phyloP scores from a whole-genome alignment of 2,888 invertebrate species.

The Caenorhabditis zanzibari region DNA sequence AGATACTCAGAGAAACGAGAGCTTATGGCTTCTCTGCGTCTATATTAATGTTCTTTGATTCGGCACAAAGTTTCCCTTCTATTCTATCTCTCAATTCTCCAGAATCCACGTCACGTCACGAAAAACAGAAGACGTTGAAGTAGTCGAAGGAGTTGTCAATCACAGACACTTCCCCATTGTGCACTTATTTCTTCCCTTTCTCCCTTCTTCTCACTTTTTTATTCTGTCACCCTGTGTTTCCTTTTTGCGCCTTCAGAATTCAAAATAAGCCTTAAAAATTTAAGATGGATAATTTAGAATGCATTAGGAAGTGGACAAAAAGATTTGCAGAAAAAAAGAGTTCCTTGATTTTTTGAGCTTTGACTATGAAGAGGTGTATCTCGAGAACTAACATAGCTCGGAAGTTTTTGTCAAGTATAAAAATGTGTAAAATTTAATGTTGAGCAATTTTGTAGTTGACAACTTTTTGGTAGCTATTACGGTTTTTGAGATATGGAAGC shows the following conservation, averaged over 20 bases:
- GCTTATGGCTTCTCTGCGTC: background rate
- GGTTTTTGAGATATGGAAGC: background rate
- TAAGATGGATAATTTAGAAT: slow-evolving; percentile 8
- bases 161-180: slow-evolving; percentile 33
- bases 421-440: background rate
- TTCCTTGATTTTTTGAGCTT: background rate
- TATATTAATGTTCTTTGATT: background rate
- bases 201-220: background rate
- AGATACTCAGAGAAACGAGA: too few species aligned
- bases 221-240: slow-evolving; percentile 4
- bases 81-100: too few species aligned
- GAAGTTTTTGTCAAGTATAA: background rate
- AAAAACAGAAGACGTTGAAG: background rate
- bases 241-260: background rate
- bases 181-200: slow-evolving; percentile 2
- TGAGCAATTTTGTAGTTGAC: background rate
- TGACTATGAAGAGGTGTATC: background rate
- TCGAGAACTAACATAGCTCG: background rate
- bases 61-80: too few species aligned
- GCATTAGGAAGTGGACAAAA: background rate
- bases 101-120: background rate
- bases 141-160: slow-evolving; percentile 37
- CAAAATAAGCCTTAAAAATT: background rate
- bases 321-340: background rate
- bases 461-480: background rate